Conservation (phyloP, 2,888 invertebrate genomes). For the Dolichopus griseipennis region DNA sequence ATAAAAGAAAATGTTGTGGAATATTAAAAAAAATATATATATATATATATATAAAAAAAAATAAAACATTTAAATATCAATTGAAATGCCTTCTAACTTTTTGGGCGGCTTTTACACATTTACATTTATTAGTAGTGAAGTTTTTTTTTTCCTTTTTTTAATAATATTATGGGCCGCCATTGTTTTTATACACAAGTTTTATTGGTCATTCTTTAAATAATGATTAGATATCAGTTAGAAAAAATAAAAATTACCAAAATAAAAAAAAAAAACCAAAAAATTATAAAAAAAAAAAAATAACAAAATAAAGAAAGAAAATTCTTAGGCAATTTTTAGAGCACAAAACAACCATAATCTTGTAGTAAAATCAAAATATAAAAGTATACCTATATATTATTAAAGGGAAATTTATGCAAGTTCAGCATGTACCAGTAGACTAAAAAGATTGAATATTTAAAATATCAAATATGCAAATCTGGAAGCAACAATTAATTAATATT, state of each 20-base stretch:
- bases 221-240: background rate
- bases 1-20: no score
- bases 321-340: background rate
- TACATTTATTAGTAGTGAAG: background rate
- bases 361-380: background rate
- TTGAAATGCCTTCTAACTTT: slow-evolving; percentile 3
- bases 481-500: background rate
- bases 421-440: no score
- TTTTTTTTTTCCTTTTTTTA: background rate
- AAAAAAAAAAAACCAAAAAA: background rate
- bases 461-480: background rate
- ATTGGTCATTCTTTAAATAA: background rate
- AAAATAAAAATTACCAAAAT: background rate
- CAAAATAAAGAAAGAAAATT: background rate
- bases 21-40: no score
- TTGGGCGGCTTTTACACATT: background rate
- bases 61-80: background rate
- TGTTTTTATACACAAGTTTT: slow-evolving; percentile 4
- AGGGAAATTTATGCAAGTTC: background rate
- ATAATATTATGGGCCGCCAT: background rate
- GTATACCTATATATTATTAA: background rate
- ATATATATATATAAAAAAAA: background rate
- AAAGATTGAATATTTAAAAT: background rate
- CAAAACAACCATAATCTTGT: background rate
- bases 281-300: background rate